Evolutionary conservation across 2,888 invertebrate genomes (phyloP), one percentile per base, ranked within the genome.

Genomic region (Dynastes maya): DNA sequence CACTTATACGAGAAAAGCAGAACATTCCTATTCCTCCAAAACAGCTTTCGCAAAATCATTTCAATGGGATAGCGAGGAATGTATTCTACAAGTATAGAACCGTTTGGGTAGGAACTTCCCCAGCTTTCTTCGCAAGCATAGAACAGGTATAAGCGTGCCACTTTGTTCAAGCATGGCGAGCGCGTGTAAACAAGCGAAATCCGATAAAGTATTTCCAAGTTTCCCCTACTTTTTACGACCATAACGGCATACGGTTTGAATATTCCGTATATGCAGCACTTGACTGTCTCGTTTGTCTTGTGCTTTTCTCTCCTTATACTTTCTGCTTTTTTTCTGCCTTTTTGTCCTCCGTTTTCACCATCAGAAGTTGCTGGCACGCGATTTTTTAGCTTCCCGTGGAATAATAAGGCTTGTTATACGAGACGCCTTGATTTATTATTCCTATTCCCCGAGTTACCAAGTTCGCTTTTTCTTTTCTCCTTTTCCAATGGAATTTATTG

Each of bases 121-220:
- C 22, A 8, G 16, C 5, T 58, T 58, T 58, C 2, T 22, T 58
- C 55, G 16, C 55, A 3, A 8, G n/a, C 22, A 22, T 22, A 22
- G 22, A n/a, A 22, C 22, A 58, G 8, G 55, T 67, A 58, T 37
- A 71, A 71, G 55, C 71, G 37, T n/a, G 55, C 71, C 71, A 58
- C 55, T 71, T 71, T 58, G 58, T 71, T 16, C 58, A 22, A 32
- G 16, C 22, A 71, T 11, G 22, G 16, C 16, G 55, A 58, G 37
- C 71, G 22, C 71, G 58, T 71, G 55, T 71, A 71, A 71, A 71
- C 71, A 71, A 58, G 71, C 37, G 55, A 71, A 55, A 71, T 71
- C 58, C 55, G 71, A 71, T 71, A 71, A 58, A 71, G 55, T 71
- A 58, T 71, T 55, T 32, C 55, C 37, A 58, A 58, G 71, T 71